phyloP scores from a whole-genome alignment of 2,888 invertebrate species.

The Nomada hirtipes region DNA sequence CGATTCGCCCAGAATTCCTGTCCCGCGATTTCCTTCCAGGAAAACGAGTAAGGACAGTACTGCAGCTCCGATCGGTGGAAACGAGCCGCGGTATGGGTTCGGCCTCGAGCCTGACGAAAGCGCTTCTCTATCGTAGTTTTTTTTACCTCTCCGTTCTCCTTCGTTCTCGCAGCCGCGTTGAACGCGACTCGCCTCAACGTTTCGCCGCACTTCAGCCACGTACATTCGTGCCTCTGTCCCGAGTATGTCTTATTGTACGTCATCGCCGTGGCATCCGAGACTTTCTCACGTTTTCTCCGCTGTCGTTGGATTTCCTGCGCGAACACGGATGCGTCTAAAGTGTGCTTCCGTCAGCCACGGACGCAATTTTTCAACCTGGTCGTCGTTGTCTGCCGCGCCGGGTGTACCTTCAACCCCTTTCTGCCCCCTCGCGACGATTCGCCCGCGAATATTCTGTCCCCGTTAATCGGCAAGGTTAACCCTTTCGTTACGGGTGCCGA shows the following conservation, averaged over 20 bases:
- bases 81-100: not conserved
- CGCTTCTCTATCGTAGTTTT: slow-evolving; percentile 15
- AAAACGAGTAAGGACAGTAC: not conserved
- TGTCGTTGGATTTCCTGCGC: slow-evolving; percentile 27
- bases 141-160: slow-evolving; percentile 7
- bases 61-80: slow-evolving; percentile 21
- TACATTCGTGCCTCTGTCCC: slow-evolving; percentile 9
- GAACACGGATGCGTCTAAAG: not conserved
- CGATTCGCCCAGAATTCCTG: slow-evolving; percentile 7
- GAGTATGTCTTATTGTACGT: slow-evolving; percentile 42
- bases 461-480: not conserved
- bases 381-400: too few species aligned
- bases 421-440: not conserved
- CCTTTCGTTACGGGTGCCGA: too few species aligned
- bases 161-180: not conserved
- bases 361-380: not conserved
- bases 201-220: not conserved
- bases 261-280: slow-evolving; percentile 32
- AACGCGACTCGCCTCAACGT: slow-evolving; percentile 14
- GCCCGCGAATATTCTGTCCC: not conserved
- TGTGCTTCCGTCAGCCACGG: too few species aligned
- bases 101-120: slow-evolving; percentile 31
- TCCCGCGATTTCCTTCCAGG: slow-evolving; percentile 24
- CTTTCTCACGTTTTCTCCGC: slow-evolving; percentile 57
- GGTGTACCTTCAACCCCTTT: not conserved